Conservation (phyloP, 2,113 vertebrate genomes). For the Alaudala cheleensis region DNA sequence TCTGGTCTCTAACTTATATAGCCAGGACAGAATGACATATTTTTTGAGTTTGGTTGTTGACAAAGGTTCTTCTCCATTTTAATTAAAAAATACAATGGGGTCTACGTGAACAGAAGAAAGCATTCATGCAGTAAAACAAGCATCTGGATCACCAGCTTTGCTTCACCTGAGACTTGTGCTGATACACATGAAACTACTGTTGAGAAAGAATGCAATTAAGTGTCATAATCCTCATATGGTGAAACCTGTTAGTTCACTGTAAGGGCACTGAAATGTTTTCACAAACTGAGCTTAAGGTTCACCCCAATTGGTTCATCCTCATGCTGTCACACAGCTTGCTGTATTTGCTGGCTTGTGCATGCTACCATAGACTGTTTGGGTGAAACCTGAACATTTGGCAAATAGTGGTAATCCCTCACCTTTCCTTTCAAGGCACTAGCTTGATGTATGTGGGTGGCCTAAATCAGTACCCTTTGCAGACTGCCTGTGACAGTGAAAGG, state of each 20-base stretch:
- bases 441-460: neutral
- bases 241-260: neutral
- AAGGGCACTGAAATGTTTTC: neutral
- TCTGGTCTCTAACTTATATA: neutral
- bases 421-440: neutral
- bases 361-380: neutral
- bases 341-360: neutral
- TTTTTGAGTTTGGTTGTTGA: neutral
- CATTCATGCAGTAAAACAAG: neutral
- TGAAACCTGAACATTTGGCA: neutral
- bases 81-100: neutral
- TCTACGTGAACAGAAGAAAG: neutral
- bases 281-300: neutral
- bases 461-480: neutral
- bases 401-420: neutral
- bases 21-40: neutral
- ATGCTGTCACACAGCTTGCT: neutral
- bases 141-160: neutral
- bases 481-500: neutral
- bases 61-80: neutral
- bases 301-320: neutral
- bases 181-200: neutral
- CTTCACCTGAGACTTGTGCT: neutral
- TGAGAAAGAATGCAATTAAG: conserved; percentile 1
- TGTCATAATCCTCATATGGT: neutral